phyloP scores from a whole-genome alignment of 1,140 invertebrate species.

The Limonius californicus region DNA sequence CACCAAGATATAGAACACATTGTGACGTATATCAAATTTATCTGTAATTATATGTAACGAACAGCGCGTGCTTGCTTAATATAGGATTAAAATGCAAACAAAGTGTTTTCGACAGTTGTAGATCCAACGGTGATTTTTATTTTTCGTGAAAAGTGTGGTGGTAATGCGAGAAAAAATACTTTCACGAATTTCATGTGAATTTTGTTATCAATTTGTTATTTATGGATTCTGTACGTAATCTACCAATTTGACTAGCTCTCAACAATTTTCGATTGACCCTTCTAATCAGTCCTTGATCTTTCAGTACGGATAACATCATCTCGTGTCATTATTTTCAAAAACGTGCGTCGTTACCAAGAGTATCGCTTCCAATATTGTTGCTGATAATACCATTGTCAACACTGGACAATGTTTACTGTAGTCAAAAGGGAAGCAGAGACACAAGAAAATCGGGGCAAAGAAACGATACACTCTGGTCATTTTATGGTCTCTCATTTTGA shows the following conservation, averaged over 20 bases:
- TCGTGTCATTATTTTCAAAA: constrained; percentile 30
- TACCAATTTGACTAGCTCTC: constrained; percentile 4
- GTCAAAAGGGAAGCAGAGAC: constrained; percentile 25
- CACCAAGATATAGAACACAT: background rate
- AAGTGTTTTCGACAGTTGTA: background rate
- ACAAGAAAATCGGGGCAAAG: constrained; percentile 44
- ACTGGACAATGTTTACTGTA: constrained; percentile 25
- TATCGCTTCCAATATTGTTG: constrained; percentile 1
- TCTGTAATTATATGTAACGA: background rate
- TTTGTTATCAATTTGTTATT: constrained; percentile 11
- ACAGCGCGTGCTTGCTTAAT: background rate
- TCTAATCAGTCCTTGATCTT: constrained; percentile 49
- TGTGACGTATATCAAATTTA: background rate
- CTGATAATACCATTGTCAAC: constrained; percentile 16
- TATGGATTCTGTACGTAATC: constrained; percentile 11
- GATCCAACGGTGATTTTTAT: background rate
- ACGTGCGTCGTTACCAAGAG: constrained; percentile 25
- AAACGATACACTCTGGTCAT: constrained; percentile 94
- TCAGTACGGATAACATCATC: constrained; percentile 34
- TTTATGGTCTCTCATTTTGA: constrained; percentile 98
- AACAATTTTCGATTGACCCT: constrained; percentile 35
- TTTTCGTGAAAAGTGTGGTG: background rate
- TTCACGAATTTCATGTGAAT: constrained; percentile 11
- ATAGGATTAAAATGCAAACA: background rate
- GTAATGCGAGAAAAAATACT: background rate